phyloP scores from a whole-genome alignment of 2,113 vertebrate species.

The Irena cyanogastra region DNA sequence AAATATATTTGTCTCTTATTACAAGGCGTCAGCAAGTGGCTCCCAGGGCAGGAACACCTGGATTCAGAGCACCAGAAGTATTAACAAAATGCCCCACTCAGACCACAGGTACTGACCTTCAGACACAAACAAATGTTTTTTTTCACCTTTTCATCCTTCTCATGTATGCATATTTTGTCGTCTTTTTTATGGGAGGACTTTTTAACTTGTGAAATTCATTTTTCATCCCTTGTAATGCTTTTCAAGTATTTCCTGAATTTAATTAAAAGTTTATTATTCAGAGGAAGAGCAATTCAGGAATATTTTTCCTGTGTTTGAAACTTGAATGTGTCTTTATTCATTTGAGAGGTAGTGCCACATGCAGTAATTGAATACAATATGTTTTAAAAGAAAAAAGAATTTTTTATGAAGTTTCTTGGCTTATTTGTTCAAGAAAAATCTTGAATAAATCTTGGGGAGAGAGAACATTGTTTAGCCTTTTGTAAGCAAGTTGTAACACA shows the following conservation, averaged over 20 bases:
- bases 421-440: neutral
- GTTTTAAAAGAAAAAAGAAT: neutral
- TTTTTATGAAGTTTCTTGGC: neutral
- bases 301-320: neutral
- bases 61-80: conserved; percentile 95
- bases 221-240: neutral
- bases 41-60: conserved; percentile 92
- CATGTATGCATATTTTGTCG: neutral
- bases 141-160: neutral
- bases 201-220: neutral
- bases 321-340: neutral
- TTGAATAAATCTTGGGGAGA: neutral
- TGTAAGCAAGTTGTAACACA: neutral
- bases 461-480: neutral
- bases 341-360: neutral
- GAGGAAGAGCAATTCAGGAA: neutral
- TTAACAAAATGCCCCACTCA: conserved; percentile 93
- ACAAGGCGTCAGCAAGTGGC: conserved; percentile 89
- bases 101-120: conserved; percentile 80
- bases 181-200: neutral
- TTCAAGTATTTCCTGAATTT: conserved; percentile 55
- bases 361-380: neutral
- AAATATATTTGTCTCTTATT: neutral
- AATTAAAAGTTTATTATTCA: neutral
- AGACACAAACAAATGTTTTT: neutral